Percentiles rank a stretch among this genome's conserved stretches.
Conservation (phyloP, 2,797 vertebrate genomes). For the Esox lucius region DNA sequence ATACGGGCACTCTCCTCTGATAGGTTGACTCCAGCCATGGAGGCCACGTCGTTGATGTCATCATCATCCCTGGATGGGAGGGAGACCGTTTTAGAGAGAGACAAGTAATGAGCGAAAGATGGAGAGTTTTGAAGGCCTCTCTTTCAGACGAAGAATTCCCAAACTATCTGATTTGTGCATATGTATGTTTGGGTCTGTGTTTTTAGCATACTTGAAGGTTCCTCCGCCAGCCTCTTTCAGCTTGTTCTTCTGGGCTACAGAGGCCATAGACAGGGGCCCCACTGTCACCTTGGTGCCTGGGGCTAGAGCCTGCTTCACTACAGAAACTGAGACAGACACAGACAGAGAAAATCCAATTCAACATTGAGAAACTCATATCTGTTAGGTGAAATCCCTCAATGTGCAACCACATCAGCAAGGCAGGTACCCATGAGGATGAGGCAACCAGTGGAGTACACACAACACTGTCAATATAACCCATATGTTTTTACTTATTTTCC, state of each 20-base stretch:
- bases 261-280: conserved; percentile 72
- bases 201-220: conserved; percentile 81
- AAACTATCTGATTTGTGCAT: neutral
- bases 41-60: conserved; percentile 97
- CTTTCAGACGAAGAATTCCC: neutral
- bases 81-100: conserved; percentile 68
- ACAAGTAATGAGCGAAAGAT: neutral
- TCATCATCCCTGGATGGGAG: conserved; percentile 90
- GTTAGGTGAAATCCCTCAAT: too few relatives aligned
- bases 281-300: conserved; percentile 80
- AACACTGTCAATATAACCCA: too few relatives aligned
- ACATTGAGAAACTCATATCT: neutral
- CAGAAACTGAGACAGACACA: conserved; percentile 64
- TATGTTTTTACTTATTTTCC: too few relatives aligned
- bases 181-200: neutral
- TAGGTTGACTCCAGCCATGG: conserved; percentile 97
- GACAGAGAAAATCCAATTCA: too few relatives aligned
- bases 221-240: conserved; percentile 88
- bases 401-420: too few relatives aligned
- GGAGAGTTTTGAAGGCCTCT: neutral
- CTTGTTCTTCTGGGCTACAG: conserved; percentile 84
- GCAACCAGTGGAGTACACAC: too few relatives aligned
- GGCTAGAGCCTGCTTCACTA: conserved; percentile 80
- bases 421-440: too few relatives aligned
- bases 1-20: conserved; percentile 95